A percentile compares a stretch with the other conserved stretches of the same genome.
These are phyloP conservation scores for Zoanthus solanderi DNA, from an alignment of 92 coral and sea anemone genomes.

Conservation along the genomic window DNA sequence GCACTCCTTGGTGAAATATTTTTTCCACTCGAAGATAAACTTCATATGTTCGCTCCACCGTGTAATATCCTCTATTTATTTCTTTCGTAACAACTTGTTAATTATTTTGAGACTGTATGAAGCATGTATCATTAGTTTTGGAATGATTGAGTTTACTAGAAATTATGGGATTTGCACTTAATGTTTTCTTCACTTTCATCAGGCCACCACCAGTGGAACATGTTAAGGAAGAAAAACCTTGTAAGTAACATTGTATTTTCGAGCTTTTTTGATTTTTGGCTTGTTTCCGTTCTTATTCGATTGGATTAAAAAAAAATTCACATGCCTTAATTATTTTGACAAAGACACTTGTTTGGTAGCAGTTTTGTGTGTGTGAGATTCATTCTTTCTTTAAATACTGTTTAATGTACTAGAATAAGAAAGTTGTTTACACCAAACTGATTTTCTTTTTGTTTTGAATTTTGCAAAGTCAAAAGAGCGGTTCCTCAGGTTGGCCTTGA, in stretches of 20 bases:
- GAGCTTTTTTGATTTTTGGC: neutral
- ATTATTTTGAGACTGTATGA: no score
- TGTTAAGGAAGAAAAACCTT: neutral
- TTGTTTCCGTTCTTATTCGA: neutral
- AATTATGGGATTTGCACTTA: no score
- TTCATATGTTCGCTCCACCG: no score
- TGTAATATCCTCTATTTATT: no score
- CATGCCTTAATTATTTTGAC: neutral
- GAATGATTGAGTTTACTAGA: no score
- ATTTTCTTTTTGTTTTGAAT: neutral
- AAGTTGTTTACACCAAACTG: neutral
- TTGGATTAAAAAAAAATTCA: neutral
- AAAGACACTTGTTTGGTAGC: neutral
- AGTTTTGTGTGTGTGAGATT: neutral
- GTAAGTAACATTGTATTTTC: neutral
- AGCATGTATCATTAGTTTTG: no score
- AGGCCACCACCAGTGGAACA: slow-evolving; percentile 3
- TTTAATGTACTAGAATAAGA: neutral
- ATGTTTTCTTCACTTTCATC: neutral
- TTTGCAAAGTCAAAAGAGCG: slow-evolving; percentile 71
- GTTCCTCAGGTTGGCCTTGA: slow-evolving; percentile 93
- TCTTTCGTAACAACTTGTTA: no score
- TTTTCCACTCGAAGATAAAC: no score
- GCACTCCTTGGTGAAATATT: no score
- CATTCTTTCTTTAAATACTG: neutral